Evolutionary conservation across 2,113 vertebrate genomes (phyloP), one percentile per base, ranked within the genome.

Genomic region (Salvelinus alpinus): DNA sequence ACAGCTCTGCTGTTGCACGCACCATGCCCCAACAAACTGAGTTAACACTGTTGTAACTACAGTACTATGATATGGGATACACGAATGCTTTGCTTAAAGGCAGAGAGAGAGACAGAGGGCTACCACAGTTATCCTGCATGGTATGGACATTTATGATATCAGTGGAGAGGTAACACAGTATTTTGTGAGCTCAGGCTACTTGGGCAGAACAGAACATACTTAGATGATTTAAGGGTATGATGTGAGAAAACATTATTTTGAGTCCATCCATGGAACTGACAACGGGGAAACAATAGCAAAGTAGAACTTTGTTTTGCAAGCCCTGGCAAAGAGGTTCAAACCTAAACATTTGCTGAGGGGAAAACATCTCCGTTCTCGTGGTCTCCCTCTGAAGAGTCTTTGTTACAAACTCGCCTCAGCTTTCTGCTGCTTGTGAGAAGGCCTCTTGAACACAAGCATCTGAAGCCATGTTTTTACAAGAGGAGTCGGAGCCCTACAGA

Each of bases 401-500:
- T 84, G 81, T 87, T 86, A 77, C 80, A n/a, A 60, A 79, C 78
- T 72, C 82, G 74, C 82, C 38, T 92, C 87, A 72, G 85, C 73
- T 90, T 89, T 88, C 85, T 77, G 24, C 62, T 83, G 78, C 86
- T 78, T 74, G 71, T 88, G 86, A 90, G 89, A 90, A 86, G 85
- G 75, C 73, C 71, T 73, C 9, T 48, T 83, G 87, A 91, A 82
- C 91, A 91, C 87, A 91, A 89, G 87, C 88, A 86, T 87, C 88
- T 82, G 85, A 85, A 88, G 79, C 78, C 67, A 5, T 91, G 90
- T 93, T 93, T 91, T 91, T 82, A 85, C 88, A 88, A 90, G 85
- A 83, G 81, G 87, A 86, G 88, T 85, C 85, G 74, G 76, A 78
- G 82, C 86, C 91, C 87, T 83, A 83, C 79, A 86, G 80, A 81